A percentile compares a stretch with the other conserved stretches of the same genome.
Evolutionary conservation across 2,797 vertebrate genomes (phyloP).

Genomic region (Enteromius mattozi): DNA sequence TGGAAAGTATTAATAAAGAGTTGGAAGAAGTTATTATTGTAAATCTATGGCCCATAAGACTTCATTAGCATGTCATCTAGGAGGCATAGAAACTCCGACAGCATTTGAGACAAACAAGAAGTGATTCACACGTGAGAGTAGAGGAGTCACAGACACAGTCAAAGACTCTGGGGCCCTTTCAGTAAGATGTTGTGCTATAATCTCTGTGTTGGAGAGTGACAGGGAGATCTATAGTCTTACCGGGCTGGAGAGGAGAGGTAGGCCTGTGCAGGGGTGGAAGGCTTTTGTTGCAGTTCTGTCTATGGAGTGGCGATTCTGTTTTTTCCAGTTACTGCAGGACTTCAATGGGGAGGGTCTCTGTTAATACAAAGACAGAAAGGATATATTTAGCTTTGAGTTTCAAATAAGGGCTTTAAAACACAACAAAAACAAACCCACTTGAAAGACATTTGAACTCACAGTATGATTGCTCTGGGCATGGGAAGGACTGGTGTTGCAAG

Average conservation of each 20-base stretch:
- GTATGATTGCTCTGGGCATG: slow-evolving; percentile 59
- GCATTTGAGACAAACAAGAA: slow-evolving; percentile 40
- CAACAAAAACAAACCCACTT: neutral
- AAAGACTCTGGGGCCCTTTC: neutral
- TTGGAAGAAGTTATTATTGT: neutral
- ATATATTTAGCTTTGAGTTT: neutral
- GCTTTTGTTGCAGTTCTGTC: slow-evolving; percentile 92
- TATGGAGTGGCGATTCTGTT: slow-evolving; percentile 89
- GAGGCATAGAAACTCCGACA: neutral
- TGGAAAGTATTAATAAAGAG: neutral
- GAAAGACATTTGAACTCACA: slow-evolving; percentile 40
- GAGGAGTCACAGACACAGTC: slow-evolving; percentile 21
- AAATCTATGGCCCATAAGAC: neutral
- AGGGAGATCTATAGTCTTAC: slow-evolving; percentile 71
- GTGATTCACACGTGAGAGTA: slow-evolving; percentile 18
- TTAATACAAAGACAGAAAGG: slow-evolving; percentile 55
- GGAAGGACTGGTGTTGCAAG: slow-evolving; percentile 75
- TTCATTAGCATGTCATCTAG: neutral
- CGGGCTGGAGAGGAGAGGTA: slow-evolving; percentile 97
- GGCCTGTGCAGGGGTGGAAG: slow-evolving; percentile 95
- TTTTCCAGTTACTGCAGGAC: slow-evolving; percentile 87
- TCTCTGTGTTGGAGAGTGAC: neutral
- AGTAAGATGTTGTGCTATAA: neutral
- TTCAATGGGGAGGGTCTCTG: slow-evolving; percentile 85
- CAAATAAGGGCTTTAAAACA: neutral